Evolutionary conservation across 2,888 invertebrate genomes (phyloP).

Genomic region (Encarsia formosa): DNA sequence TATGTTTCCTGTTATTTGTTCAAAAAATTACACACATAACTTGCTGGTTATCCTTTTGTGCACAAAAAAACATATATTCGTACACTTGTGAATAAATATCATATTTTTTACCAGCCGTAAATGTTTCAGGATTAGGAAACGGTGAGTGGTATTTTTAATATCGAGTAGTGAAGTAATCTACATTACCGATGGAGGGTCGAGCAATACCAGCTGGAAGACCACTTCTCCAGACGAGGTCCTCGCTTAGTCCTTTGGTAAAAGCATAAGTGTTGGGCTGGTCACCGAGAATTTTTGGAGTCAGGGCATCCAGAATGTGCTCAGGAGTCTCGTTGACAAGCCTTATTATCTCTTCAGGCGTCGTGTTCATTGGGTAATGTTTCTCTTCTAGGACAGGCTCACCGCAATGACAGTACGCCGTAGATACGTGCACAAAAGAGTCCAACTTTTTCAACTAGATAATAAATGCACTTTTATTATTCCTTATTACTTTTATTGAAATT

Average conservation of each 20-base stretch:
- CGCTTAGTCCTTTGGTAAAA: conserved; percentile 90
- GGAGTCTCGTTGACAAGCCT: conserved; percentile 65
- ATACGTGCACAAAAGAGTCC: conserved; percentile 72
- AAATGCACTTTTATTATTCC: not conserved
- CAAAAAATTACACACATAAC: no score
- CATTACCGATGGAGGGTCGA: conserved; percentile 85
- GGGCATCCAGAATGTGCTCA: conserved; percentile 59
- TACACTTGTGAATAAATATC: no score
- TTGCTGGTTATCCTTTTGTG: no score
- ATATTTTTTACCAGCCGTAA: no score
- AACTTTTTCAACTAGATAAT: conserved; percentile 37
- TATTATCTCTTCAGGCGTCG: conserved; percentile 61
- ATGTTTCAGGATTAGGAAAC: no score
- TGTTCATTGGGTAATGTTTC: conserved; percentile 65
- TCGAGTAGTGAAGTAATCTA: no score
- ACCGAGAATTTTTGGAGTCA: conserved; percentile 69
- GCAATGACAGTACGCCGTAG: conserved; percentile 91
- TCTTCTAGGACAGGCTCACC: conserved; percentile 75
- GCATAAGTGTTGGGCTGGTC: conserved; percentile 93
- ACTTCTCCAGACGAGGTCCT: conserved; percentile 74
- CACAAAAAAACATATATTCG: no score
- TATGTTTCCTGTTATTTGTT: no score
- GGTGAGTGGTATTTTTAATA: no score
- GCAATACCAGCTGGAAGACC: conserved; percentile 76
- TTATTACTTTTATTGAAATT: no score